phyloP scores from a whole-genome alignment of 2,888 invertebrate species.

The Clitarchus hookeri region DNA sequence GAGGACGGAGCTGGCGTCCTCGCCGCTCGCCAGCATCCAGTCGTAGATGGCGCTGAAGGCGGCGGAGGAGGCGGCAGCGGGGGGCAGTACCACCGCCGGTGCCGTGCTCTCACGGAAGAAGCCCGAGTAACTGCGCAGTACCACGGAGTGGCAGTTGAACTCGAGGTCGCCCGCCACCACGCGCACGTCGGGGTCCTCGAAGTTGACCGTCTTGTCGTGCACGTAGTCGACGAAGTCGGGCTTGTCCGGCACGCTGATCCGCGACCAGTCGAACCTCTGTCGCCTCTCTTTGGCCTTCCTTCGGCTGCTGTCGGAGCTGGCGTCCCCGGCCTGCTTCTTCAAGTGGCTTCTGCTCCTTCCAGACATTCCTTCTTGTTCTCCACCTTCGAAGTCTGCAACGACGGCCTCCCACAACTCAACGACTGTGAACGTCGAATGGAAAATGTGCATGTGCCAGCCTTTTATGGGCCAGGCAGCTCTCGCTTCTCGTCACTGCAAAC shows the following conservation, averaged over 20 bases:
- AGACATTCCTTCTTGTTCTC: not conserved
- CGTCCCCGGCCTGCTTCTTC: not conserved
- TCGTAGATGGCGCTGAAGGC: not conserved
- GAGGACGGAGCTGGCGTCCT: not conserved
- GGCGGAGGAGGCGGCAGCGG: not conserved
- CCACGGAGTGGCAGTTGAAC: conserved; percentile 3
- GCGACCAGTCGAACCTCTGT: not conserved
- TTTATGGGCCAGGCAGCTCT: no score
- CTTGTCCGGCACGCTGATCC: not conserved
- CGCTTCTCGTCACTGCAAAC: no score
- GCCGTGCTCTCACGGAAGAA: not conserved
- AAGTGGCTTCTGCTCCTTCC: not conserved
- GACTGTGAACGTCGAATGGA: no score
- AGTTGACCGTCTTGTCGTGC: not conserved
- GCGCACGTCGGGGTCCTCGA: not conserved
- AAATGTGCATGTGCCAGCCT: no score
- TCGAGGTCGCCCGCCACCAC: not conserved
- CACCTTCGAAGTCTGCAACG: no score
- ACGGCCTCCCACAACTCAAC: no score
- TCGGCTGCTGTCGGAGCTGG: not conserved
- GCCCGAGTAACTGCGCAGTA: not conserved
- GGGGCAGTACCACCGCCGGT: not conserved
- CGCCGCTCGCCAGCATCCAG: not conserved
- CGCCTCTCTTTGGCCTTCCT: not conserved
- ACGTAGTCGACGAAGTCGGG: not conserved